Evolutionary conservation across 1,140 invertebrate species (phyloP).

Genomic region (Hyposmocoma kahamanoa): DNA sequence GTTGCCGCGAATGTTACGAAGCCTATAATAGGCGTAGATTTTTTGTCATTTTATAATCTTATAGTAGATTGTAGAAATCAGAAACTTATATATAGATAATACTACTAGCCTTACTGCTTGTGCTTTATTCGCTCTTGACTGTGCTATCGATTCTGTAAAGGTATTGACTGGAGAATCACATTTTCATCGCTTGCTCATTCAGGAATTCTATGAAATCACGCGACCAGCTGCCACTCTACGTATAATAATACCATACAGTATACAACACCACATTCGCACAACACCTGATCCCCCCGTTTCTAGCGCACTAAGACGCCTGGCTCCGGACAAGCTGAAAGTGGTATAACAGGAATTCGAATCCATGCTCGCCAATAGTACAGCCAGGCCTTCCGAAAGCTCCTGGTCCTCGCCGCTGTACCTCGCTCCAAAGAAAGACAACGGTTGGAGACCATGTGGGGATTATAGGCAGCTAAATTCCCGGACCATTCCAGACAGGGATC

Average conservation of each 20-base stretch:
- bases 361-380: constrained; percentile 8
- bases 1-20: constrained; percentile 38
- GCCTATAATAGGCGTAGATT: constrained; percentile 53
- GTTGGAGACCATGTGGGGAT: too few species aligned
- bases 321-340: constrained; percentile 26
- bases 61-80: constrained; percentile 17
- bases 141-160: background rate
- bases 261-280: constrained; percentile 6
- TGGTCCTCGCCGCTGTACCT: too few species aligned
- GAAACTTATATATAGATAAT: constrained; percentile 7
- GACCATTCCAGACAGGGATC: too few species aligned
- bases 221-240: constrained; percentile 13
- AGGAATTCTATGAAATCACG: constrained; percentile 12
- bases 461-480: too few species aligned
- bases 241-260: constrained; percentile 32
- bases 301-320: constrained; percentile 27
- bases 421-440: too few species aligned
- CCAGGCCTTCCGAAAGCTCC: constrained; percentile 29
- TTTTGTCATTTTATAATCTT: constrained; percentile 23
- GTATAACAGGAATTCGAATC: background rate
- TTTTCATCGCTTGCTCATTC: background rate
- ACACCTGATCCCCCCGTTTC: background rate
- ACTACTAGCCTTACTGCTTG: constrained; percentile 10
- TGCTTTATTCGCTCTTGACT: constrained; percentile 1
- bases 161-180: background rate